Conservation (phyloP, 2,113 vertebrate species). For the Tyto alba region DNA sequence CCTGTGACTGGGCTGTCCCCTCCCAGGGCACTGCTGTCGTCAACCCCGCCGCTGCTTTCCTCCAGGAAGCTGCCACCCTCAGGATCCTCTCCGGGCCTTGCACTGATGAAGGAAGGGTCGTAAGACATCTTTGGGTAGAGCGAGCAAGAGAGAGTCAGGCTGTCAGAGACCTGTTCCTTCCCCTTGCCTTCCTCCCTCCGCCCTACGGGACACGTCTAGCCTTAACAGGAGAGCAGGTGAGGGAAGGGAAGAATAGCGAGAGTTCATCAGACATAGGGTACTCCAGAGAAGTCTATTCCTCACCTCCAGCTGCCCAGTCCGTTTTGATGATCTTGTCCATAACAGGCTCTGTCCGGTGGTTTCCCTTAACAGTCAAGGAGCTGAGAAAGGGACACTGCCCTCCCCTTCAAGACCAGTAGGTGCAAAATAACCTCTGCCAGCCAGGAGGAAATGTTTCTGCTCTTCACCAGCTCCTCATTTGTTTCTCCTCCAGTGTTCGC, state of each 20-base stretch:
- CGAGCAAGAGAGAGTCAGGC: neutral
- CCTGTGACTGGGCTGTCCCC: conserved; percentile 69
- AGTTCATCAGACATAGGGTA: neutral
- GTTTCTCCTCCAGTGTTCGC: neutral
- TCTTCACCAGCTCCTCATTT: neutral
- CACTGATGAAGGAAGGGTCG: neutral
- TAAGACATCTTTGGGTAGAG: neutral
- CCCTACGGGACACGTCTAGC: neutral
- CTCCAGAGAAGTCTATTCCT: neutral
- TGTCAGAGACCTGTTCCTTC: neutral
- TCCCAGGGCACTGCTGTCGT: neutral
- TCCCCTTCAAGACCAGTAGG: neutral
- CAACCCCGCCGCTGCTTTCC: neutral
- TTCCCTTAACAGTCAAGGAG: neutral
- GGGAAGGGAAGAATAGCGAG: neutral
- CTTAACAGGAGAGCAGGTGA: neutral
- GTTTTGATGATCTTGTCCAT: neutral
- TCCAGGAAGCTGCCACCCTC: neutral
- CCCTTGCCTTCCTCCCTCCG: accelerated
- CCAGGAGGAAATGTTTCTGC: neutral
- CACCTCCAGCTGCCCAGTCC: neutral
- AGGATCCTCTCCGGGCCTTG: neutral
- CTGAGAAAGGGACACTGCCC: neutral
- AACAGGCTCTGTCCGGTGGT: neutral
- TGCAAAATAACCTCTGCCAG: neutral